Conservation (phyloP, 2,888 invertebrate species). For the Temnothorax unifasciatus region DNA sequence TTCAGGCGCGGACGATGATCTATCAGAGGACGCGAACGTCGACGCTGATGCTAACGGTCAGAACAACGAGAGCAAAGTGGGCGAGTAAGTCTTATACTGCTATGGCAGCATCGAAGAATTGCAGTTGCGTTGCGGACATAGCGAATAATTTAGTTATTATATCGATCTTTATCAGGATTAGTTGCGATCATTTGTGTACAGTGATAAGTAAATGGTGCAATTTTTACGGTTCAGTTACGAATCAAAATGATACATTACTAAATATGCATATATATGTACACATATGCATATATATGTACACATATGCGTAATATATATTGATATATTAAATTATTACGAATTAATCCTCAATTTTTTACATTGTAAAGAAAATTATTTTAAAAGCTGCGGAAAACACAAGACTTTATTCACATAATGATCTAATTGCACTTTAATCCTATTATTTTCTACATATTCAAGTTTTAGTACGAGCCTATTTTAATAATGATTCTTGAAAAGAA, state of each 20-base stretch:
- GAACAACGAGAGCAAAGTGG: constrained; percentile 73
- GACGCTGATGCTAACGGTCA: constrained; percentile 69
- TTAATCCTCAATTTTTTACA: not conserved
- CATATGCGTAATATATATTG: not conserved
- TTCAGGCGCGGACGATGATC: constrained; percentile 73
- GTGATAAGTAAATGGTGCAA: constrained; percentile 64
- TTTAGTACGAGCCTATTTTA: not conserved
- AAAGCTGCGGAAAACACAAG: not conserved
- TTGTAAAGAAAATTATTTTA: not conserved
- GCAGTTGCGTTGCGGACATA: constrained; percentile 40
- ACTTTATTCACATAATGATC: not conserved
- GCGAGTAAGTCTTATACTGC: constrained; percentile 60
- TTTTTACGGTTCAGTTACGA: constrained; percentile 48
- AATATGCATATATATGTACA: not conserved
- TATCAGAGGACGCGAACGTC: constrained; percentile 73
- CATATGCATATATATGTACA: not conserved
- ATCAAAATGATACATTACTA: constrained; percentile 10
- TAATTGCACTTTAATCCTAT: not conserved
- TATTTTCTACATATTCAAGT: not conserved
- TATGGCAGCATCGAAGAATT: constrained; percentile 60
- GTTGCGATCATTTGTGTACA: constrained; percentile 24
- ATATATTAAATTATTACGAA: not conserved
- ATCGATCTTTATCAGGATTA: constrained; percentile 36
- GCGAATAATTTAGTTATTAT: constrained; percentile 60
- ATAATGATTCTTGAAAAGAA: not conserved